phyloP scores from a whole-genome alignment of 2,888 invertebrate genomes.

The Caenorhabditis macrosperma region DNA sequence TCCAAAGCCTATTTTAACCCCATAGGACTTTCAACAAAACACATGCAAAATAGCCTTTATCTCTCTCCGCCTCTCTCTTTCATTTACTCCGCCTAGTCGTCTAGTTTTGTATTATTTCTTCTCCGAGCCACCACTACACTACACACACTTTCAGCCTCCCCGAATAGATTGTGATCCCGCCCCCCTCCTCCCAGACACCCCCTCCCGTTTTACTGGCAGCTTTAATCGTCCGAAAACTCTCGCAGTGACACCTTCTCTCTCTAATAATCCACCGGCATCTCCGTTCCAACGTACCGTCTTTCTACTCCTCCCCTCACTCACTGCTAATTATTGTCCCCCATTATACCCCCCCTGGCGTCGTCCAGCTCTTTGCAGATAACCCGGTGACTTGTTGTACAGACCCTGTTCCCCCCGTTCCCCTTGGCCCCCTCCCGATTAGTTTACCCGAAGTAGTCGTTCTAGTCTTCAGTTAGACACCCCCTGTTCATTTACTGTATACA shows the following conservation, averaged over 20 bases:
- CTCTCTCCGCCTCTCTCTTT: not conserved
- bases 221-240: constrained; percentile 39
- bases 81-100: not conserved
- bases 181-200: constrained; percentile 4
- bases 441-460: constrained; percentile 41
- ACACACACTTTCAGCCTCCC: constrained; percentile 52
- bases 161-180: constrained; percentile 41
- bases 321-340: constrained; percentile 17
- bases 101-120: no score
- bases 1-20: constrained; percentile 31
- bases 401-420: constrained; percentile 30
- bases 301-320: constrained; percentile 5
- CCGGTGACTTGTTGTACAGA: constrained; percentile 58
- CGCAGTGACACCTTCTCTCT: constrained; percentile 22
- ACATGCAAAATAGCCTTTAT: constrained; percentile 58
- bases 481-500: constrained; percentile 15
- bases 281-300: constrained; percentile 38
- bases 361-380: constrained; percentile 43
- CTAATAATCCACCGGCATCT: constrained; percentile 48
- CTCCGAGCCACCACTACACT: constrained; percentile 8
- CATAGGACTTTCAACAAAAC: constrained; percentile 59
- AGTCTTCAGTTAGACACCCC: constrained; percentile 28
- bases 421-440: constrained; percentile 10
- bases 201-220: constrained; percentile 32
- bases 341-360: constrained; percentile 3